phyloP scores from a whole-genome alignment of 2,888 invertebrate genomes.

The Stenolophus ochropezus region DNA sequence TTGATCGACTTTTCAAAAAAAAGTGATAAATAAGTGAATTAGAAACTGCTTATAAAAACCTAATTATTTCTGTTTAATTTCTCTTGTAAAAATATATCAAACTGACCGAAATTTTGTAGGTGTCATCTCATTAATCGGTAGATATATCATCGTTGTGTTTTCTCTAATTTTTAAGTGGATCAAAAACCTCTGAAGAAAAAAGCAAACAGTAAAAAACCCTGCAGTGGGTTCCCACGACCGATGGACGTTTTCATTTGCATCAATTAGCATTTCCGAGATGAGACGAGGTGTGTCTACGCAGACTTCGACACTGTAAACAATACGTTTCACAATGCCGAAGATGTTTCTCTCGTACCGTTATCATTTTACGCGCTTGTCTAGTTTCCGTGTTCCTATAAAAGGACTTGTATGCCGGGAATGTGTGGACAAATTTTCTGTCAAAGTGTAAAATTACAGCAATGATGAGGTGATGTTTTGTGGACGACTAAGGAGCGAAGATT shows the following conservation, averaged over 20 bases:
- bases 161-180: conserved; percentile 8
- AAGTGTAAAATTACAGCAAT: conserved; percentile 26
- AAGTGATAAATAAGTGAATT: too few species aligned
- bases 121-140: not conserved
- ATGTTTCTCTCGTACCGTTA: conserved; percentile 19
- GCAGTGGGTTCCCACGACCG: conserved; percentile 63
- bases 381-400: conserved; percentile 39
- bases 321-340: not conserved
- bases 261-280: conserved; percentile 63
- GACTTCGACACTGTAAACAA: not conserved
- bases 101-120: not conserved
- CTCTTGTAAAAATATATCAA: not conserved
- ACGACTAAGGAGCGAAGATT: not conserved
- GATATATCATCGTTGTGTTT: not conserved
- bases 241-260: conserved; percentile 63
- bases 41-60: too few species aligned
- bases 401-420: conserved; percentile 15
- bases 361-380: not conserved
- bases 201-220: not conserved
- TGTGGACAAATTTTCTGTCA: conserved; percentile 40
- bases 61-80: not conserved
- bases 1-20: too few species aligned
- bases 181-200: not conserved
- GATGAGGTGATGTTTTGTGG: conserved; percentile 4
- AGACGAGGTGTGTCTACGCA: conserved; percentile 54